These are phyloP conservation scores for Sclerodermus sp. DNA, from an alignment of 2,888 invertebrate species.

Conservation along the genomic window DNA sequence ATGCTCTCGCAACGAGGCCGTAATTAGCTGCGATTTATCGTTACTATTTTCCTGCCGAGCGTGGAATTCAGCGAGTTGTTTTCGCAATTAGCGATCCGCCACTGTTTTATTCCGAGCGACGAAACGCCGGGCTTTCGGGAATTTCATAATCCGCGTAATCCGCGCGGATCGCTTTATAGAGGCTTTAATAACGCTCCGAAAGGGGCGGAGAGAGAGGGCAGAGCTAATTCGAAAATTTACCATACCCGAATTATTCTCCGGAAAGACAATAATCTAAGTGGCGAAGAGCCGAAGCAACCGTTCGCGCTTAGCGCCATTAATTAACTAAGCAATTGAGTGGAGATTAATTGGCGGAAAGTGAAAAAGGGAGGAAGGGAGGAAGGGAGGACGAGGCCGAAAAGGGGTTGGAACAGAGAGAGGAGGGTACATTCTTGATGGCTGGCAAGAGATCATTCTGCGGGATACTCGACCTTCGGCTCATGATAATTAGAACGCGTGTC, in stretches of 20 bases:
- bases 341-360: conserved; percentile 38
- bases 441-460: conserved; percentile 30
- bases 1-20: no score
- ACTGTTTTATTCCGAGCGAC: no score
- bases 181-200: conserved; percentile 28
- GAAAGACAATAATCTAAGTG: conserved; percentile 43
- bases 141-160: background rate
- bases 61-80: no score
- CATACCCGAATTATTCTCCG: conserved; percentile 32
- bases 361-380: conserved; percentile 12
- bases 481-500: conserved; percentile 35
- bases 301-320: conserved; percentile 37
- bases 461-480: conserved; percentile 16
- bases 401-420: conserved; percentile 17
- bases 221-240: conserved; percentile 28
- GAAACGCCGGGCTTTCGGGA: no score
- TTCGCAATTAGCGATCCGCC: no score
- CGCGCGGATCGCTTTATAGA: conserved; percentile 1
- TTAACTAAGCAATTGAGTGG: conserved; percentile 43
- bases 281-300: conserved; percentile 14
- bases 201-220: conserved; percentile 7
- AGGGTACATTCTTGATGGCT: conserved; percentile 11
- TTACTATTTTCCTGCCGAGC: no score
- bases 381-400: background rate
- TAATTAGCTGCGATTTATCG: no score